Conservation (phyloP, 2,113 vertebrate genomes). For the Clupea harengus region DNA sequence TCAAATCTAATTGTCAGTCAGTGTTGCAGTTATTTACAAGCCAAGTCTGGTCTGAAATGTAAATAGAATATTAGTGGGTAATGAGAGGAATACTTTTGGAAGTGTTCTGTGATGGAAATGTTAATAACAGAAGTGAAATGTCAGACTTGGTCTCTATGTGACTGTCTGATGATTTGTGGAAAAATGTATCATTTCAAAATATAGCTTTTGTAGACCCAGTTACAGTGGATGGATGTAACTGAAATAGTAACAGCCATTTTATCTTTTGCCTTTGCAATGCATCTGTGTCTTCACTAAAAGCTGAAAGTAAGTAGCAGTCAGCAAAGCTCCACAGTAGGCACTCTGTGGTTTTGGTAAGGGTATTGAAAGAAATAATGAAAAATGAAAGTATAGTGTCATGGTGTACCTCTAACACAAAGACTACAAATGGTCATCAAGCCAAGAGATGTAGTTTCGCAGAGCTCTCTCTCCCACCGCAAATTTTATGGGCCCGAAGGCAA, state of each 20-base stretch:
- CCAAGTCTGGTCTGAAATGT: neutral
- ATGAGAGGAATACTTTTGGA: neutral
- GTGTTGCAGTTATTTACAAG: neutral
- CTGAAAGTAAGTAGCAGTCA: neutral
- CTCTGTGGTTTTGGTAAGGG: neutral
- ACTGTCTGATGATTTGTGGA: too few relatives aligned
- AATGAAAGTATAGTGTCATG: neutral
- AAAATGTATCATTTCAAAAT: too few relatives aligned
- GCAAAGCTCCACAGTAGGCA: neutral
- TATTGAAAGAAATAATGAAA: neutral
- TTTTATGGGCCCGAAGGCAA: slow-evolving; percentile 79
- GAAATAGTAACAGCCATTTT: too few relatives aligned
- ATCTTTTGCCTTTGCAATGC: too few relatives aligned
- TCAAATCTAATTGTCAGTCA: neutral
- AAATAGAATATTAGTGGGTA: neutral
- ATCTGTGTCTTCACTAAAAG: neutral
- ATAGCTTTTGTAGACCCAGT: too few relatives aligned
- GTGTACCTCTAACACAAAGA: neutral
- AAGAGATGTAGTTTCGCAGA: slow-evolving; percentile 78
- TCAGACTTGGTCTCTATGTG: too few relatives aligned
- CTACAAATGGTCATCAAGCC: slow-evolving; percentile 87
- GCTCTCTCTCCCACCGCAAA: slow-evolving; percentile 79
- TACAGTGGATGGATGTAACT: too few relatives aligned
- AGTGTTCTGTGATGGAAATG: too few relatives aligned
- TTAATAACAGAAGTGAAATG: too few relatives aligned